These are phyloP conservation scores for Coptodon rendalli DNA, from an alignment of 2,113 vertebrate genomes.

Conservation along the genomic window DNA sequence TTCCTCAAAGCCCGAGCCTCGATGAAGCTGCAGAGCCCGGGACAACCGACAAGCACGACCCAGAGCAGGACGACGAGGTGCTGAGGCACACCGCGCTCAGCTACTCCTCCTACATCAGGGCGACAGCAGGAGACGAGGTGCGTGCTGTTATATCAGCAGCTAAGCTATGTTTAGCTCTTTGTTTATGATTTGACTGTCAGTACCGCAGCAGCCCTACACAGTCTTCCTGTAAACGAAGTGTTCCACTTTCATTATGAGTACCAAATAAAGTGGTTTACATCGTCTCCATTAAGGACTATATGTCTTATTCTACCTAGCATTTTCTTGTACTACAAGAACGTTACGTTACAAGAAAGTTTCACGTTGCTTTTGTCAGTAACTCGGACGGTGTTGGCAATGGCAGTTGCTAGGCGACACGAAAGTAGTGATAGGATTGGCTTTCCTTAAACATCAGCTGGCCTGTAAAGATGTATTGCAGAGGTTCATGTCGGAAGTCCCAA, in stretches of 20 bases:
- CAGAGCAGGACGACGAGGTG: conserved; percentile 63
- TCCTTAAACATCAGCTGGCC: not conserved
- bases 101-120: conserved; percentile 72
- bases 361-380: not conserved
- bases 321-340: not conserved
- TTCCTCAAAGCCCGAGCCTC: conserved; percentile 64
- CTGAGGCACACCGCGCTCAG: conserved; percentile 59
- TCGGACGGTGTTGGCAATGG: not conserved
- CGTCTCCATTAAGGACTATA: not conserved
- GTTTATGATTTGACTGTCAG: not conserved
- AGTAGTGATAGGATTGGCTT: not conserved
- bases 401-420: not conserved
- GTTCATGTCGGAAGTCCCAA: not conserved
- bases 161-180: not conserved
- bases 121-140: conserved; percentile 72
- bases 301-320: not conserved
- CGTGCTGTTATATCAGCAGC: not conserved
- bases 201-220: not conserved
- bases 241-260: not conserved
- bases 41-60: not conserved
- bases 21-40: conserved; percentile 29
- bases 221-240: not conserved
- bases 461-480: not conserved
- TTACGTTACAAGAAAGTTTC: not conserved
- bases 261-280: not conserved